phyloP scores from a whole-genome alignment of 2,888 invertebrate species.

The Yponomeuta sedellus region DNA sequence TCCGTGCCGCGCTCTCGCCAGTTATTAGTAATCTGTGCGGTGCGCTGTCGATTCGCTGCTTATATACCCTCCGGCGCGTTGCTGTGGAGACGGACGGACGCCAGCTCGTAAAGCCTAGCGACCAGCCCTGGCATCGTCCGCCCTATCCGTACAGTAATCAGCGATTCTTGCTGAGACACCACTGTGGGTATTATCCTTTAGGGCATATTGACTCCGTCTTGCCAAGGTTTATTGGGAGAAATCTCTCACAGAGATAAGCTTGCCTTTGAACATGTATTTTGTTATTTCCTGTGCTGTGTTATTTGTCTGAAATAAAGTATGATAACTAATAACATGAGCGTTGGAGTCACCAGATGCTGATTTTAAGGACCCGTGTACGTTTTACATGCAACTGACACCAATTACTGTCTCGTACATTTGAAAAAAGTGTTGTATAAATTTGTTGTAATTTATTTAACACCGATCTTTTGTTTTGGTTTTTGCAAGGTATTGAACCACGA shows the following conservation, averaged over 20 bases:
- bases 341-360: too few relatives aligned
- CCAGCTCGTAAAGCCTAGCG: slow-evolving; percentile 41
- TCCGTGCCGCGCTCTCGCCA: slow-evolving; percentile 71
- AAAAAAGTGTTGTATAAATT: neutral
- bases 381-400: neutral
- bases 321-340: too few relatives aligned
- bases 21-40: slow-evolving; percentile 59
- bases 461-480: neutral
- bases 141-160: slow-evolving; percentile 16
- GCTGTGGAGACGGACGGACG: slow-evolving; percentile 67
- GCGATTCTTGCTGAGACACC: neutral
- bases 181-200: neutral
- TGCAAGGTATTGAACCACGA: neutral
- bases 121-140: slow-evolving; percentile 28
- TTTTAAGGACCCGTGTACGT: too few relatives aligned
- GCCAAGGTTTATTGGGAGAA: too few relatives aligned
- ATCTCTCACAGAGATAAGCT: too few relatives aligned
- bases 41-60: slow-evolving; percentile 37
- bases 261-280: too few relatives aligned
- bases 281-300: too few relatives aligned
- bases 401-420: neutral
- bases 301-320: too few relatives aligned
- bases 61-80: slow-evolving; percentile 55
- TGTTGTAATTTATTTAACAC: neutral
- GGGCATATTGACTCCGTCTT: too few relatives aligned